Evolutionary conservation across 1,140 invertebrate genomes (phyloP), one percentile per base, ranked within the genome.

Genomic region (Phenacoccus solenopsis): DNA sequence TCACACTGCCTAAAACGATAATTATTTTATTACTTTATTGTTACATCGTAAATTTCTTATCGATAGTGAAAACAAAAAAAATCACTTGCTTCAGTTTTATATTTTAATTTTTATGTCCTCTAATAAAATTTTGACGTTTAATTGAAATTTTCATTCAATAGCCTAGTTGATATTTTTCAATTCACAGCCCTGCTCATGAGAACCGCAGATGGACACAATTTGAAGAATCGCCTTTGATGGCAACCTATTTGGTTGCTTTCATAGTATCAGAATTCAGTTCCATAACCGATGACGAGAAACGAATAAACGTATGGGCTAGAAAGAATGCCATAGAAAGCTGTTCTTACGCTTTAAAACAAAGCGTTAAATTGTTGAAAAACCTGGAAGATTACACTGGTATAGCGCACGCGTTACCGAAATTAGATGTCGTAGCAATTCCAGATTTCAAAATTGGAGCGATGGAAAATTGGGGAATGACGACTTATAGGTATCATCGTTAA

Each of bases 361-460:
- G 68, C 1, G 78, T 77, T 2, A 78, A 77, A 56, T 82, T 76
- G 3, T 38, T 76, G 1, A 25, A 67, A 24, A 57, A 71, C 10
- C 71, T 75, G 67, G 73, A 73, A 38, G 59, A 72, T 1, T 75
- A 76, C 35, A 75, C 72, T 22, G 64, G 70, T 1, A 67, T 74
- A 20, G 21, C 68, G 0, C 77, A 74, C 61, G 13, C 27, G 2
- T 70, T 77, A 20, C 79, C 80, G 38, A 79, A 86, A 75, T 75
- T 83, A 74, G 84, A 88, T 74, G 83, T 88, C 74, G 81, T 90
- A 35, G 84, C 86, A 12, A 82, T 90, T 56, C 87, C 88, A 4
- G 84, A 90, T 72, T 95, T 94, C 79, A 81, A 82, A 1, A 86
- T 90, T 0, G 90, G 88, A 49, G 93, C 90, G 22, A 91, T 93